phyloP scores from a whole-genome alignment of 2,797 vertebrate species.

The Pagetopsis macropterus region DNA sequence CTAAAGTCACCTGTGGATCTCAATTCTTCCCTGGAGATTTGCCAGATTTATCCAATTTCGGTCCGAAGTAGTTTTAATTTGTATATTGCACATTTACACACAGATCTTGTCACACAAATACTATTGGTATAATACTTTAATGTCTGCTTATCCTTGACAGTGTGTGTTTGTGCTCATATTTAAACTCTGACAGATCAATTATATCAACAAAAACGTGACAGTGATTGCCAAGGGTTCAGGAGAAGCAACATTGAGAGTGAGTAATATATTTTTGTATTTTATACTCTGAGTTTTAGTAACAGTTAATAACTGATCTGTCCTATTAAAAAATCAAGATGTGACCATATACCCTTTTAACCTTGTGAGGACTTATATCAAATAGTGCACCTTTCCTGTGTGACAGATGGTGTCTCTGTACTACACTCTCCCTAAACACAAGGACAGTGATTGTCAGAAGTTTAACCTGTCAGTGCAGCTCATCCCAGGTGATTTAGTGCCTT shows the following conservation, averaged over 20 bases:
- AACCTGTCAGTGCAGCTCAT: conserved; percentile 74
- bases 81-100: too few relatives aligned
- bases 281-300: not conserved
- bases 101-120: too few relatives aligned
- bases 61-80: too few relatives aligned
- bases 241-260: conserved; percentile 70
- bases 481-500: conserved; percentile 36
- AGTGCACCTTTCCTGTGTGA: conserved; percentile 1
- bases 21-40: too few relatives aligned
- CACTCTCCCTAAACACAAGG: conserved; percentile 75
- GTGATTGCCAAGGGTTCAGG: conserved; percentile 64
- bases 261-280: not conserved
- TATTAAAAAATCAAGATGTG: not conserved
- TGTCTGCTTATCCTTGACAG: not conserved
- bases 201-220: conserved; percentile 61
- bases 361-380: not conserved
- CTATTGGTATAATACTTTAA: not conserved
- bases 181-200: conserved; percentile 54
- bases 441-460: conserved; percentile 83
- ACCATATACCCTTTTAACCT: not conserved
- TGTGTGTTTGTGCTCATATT: conserved; percentile 6
- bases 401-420: conserved; percentile 89
- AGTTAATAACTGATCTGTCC: not conserved
- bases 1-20: too few relatives aligned
- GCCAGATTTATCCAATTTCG: too few relatives aligned